These are phyloP conservation scores for Cerceris rybyensis DNA, from an alignment of 2,888 invertebrate genomes.

Conservation along the genomic window DNA sequence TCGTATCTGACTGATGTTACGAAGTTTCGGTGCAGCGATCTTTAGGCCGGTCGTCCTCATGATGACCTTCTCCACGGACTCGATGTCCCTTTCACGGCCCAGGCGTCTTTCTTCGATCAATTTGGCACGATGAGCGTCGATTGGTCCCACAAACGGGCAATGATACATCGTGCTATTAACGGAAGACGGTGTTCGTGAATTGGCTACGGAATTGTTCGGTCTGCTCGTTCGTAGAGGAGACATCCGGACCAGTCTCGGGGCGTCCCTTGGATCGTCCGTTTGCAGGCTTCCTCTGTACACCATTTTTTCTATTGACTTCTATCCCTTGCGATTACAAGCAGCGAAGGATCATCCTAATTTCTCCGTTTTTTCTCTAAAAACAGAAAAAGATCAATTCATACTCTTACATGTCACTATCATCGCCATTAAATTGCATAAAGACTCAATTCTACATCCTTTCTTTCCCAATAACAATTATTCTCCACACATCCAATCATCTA, in stretches of 20 bases:
- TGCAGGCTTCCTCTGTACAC: conserved; percentile 76
- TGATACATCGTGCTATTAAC: conserved; percentile 53
- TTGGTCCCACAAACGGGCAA: conserved; percentile 55
- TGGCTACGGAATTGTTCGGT: conserved; percentile 35
- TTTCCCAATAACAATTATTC: too few relatives aligned
- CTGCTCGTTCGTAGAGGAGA: conserved; percentile 73
- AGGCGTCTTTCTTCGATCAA: conserved; percentile 72
- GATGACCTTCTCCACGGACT: conserved; percentile 71
- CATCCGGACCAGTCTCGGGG: conserved; percentile 75
- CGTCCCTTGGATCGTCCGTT: conserved; percentile 76
- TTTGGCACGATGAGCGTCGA: conserved; percentile 68
- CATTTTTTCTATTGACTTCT: conserved; percentile 61
- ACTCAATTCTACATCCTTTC: too few relatives aligned
- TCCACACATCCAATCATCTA: too few relatives aligned
- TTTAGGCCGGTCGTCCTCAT: conserved; percentile 71
- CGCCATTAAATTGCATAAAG: too few relatives aligned
- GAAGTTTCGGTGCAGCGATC: conserved; percentile 70
- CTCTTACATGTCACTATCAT: too few relatives aligned
- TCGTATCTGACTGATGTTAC: conserved; percentile 76
- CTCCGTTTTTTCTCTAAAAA: background rate
- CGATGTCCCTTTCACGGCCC: conserved; percentile 70
- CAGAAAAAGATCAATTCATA: too few relatives aligned
- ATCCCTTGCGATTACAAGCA: conserved; percentile 13
- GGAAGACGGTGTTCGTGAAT: conserved; percentile 36
- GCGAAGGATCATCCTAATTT: conserved; percentile 20